Evolutionary conservation across 2,797 vertebrate species (phyloP), one percentile per base, ranked within the genome.

Genomic region (Phrynocephalus vlangalii): DNA sequence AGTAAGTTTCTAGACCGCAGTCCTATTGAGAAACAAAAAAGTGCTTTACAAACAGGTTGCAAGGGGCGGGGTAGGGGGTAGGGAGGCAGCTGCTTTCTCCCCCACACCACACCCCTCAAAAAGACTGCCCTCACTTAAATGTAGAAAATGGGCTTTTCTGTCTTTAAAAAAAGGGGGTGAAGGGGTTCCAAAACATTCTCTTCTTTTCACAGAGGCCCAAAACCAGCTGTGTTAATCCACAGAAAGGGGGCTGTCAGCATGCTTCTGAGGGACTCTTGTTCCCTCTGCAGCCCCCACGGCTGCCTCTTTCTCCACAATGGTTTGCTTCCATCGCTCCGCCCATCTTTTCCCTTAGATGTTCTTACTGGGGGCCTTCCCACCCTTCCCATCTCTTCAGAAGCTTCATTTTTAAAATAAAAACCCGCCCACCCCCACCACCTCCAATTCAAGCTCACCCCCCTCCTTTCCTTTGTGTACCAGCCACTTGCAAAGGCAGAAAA

Each of bases 331-430:
- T 88, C 91, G 91, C 91, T 91, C 22, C 92, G 89, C 82, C 90
- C 2, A 7, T 91, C 91, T 93, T 94, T 56, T 68, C 77, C 56
- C 28, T 77, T 92, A 92, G 90, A 93, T 63, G 82, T 90, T 0
- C 82, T 93, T 92, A 95, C 95, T 94, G 92, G 88, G 33, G 79
- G 83, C 94, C 92, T 91, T 79, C 18, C 77, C 28, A 86, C 86
- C 86, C 89, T 91, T 52, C 92, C 93, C 93, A 93, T 86, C 94
- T 87, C 85, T 16, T 72, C 0, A 94, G 86, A 90, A 70, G 80
- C 22, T 63, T 20, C 3, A 20, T 16, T 20, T 20, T 16, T 16
- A 63, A 5, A 16, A 16, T 20, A 63, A 63, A 63, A 63, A 16
- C 60, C 60, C 60, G 3, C 38, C 38, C 38, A 38, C 38, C 2